phyloP scores from a whole-genome alignment of 1,140 invertebrate species.

The Babylonia areolata region DNA sequence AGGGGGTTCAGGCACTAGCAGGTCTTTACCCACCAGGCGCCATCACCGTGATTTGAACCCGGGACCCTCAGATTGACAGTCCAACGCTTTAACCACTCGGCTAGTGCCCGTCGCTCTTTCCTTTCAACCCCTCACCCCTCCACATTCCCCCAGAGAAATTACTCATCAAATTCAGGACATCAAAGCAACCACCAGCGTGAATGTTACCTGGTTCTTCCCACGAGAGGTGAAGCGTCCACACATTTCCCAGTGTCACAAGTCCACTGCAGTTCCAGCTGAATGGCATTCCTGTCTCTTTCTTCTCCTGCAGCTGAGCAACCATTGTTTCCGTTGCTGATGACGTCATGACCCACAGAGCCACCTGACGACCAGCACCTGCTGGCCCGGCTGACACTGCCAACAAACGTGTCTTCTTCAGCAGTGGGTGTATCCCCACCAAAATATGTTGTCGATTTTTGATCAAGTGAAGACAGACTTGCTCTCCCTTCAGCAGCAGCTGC shows the following conservation, averaged over 20 bases:
- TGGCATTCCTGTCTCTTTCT: background rate
- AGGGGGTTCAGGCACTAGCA: too few species aligned
- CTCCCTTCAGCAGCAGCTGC: background rate
- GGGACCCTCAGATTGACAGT: too few species aligned
- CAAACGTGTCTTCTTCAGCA: background rate
- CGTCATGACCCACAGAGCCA: background rate
- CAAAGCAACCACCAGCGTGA: background rate
- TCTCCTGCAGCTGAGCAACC: background rate
- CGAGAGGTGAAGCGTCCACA: conserved; percentile 83
- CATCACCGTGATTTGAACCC: too few species aligned
- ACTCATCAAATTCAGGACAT: background rate
- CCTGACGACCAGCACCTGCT: background rate
- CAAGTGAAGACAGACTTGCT: background rate
- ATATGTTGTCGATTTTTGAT: background rate
- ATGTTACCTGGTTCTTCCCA: conserved; percentile 54
- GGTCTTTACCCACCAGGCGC: too few species aligned
- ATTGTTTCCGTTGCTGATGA: background rate
- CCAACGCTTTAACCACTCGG: too few species aligned
- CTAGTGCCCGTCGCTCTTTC: too few species aligned
- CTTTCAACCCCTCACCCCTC: too few species aligned
- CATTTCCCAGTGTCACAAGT: conserved; percentile 83
- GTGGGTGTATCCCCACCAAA: background rate
- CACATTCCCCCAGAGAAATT: too few species aligned
- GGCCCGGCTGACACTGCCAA: background rate
- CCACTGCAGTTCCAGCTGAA: conserved; percentile 71